phyloP scores from a whole-genome alignment of 2,113 vertebrate species.

The Scalopus aquaticus region DNA sequence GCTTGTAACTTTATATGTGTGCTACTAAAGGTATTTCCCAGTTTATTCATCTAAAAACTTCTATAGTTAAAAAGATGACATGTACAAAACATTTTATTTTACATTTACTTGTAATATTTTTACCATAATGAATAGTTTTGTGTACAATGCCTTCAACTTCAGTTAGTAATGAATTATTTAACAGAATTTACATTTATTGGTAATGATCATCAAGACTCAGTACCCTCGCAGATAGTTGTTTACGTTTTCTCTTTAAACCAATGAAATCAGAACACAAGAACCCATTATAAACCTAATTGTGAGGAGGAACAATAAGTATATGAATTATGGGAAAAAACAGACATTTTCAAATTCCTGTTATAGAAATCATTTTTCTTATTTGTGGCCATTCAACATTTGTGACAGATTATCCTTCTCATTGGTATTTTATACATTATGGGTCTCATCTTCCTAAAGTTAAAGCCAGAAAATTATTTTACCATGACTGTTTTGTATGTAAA shows the following conservation, averaged over 20 bases:
- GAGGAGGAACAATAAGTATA: neutral
- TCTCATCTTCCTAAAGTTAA: neutral
- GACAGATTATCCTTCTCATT: neutral
- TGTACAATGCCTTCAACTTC: neutral
- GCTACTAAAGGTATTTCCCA: neutral
- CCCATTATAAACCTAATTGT: neutral
- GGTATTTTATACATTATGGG: neutral
- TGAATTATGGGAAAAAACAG: neutral
- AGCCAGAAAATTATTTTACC: neutral
- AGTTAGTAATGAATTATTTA: neutral
- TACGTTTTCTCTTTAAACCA: neutral
- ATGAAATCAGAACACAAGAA: neutral
- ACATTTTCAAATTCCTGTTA: neutral
- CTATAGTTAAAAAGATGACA: neutral
- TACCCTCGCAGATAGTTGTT: fast-evolving
- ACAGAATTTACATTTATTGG: neutral
- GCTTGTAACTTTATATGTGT: neutral
- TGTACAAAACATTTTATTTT: neutral
- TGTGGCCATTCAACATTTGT: neutral
- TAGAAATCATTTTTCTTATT: neutral
- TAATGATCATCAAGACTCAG: neutral
- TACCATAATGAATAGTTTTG: neutral
- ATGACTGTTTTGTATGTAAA: neutral
- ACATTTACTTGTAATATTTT: neutral
- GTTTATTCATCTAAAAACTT: neutral